Evolutionary conservation across 2,113 vertebrate species (phyloP), one percentile per base, ranked within the genome.

Genomic region (Hyaena hyaena): DNA sequence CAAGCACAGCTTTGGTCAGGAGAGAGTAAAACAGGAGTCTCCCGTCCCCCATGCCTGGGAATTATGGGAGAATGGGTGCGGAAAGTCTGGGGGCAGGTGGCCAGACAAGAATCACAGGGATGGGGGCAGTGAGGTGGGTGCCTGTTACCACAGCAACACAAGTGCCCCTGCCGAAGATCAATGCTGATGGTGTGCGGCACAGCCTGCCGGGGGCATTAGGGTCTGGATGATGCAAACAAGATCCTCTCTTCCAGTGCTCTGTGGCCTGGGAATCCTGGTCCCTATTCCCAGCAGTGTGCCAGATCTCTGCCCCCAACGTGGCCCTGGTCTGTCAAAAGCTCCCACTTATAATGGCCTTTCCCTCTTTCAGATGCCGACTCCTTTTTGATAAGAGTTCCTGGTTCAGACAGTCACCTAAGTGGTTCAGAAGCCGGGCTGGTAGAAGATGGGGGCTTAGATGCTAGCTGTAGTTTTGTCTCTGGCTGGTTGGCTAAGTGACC

Each of bases 141-240:
- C 71, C 71, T 0, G 88, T 97, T 97, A 43, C 94, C 94, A 92
- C 21, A 92, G 92, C 90, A 97, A 97, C 94, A 84, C 69, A 94
- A 94, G 55, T 45, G 58, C 28, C 90, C 87, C 94, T 55, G 65
- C 26, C 0, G 12, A 88, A 90, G 97, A 97, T 96, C 39, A 0
- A 96, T 94, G 63, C 10, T 0, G 10, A 10, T 35, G 88, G 65
- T 95, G 90, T 97, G 94, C 9, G 0, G 45, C 50, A 33, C 61
- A 53, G 71, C 23, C 65, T 92, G 45, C 79, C 53, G 76, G 74
- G 77, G 79, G 68, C 74, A 93, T 88, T 87, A 93, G 87, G 71
- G 68, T 92, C 69, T n/a, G 35, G 7, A n/a, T 23, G 58, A 43
- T 31, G 16, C 90, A 76, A 58, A 63, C 82, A 65, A 35, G 74